These are phyloP conservation scores for Anastatus disparis DNA, from an alignment of 1,140 invertebrate genomes.

Conservation along the genomic window DNA sequence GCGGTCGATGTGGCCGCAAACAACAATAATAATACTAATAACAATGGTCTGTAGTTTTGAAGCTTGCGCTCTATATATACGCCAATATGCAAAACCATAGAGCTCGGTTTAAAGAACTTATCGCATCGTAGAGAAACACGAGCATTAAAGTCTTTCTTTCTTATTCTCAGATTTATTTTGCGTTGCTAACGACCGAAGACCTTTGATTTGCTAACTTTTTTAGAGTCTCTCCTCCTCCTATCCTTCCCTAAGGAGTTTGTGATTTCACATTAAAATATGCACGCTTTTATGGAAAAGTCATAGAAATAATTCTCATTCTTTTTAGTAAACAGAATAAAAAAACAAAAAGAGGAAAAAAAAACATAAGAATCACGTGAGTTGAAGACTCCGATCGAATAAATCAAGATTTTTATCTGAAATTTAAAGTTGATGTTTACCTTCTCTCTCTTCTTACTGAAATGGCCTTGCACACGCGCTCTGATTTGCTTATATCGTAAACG, in stretches of 20 bases:
- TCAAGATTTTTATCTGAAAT: slow-evolving; percentile 36
- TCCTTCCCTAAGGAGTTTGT: too few species aligned
- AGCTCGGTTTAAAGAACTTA: slow-evolving; percentile 55
- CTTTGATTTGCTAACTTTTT: slow-evolving; percentile 36
- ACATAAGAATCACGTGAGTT: slow-evolving; percentile 24
- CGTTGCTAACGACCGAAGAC: slow-evolving; percentile 38
- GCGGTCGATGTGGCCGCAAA: slow-evolving; percentile 60
- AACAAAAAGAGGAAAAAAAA: too few species aligned
- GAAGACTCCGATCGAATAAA: slow-evolving; percentile 27
- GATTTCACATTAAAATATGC: slow-evolving; percentile 25
- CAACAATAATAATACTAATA: slow-evolving; percentile 61
- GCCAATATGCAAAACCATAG: background rate
- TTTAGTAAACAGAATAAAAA: background rate
- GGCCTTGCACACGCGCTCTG: background rate
- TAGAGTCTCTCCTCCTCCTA: too few species aligned
- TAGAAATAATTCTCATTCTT: background rate
- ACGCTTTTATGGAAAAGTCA: background rate
- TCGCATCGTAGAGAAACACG: slow-evolving; percentile 47
- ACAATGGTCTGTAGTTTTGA: slow-evolving; percentile 53
- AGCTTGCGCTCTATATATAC: background rate
- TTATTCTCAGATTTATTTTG: slow-evolving; percentile 29
- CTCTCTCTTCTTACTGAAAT: background rate
- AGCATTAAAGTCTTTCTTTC: background rate
- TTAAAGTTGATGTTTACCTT: slow-evolving; percentile 37
- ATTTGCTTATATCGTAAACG: slow-evolving; percentile 31